phyloP scores from a whole-genome alignment of 1,140 invertebrate genomes.

The Zaprionus lachaisei region DNA sequence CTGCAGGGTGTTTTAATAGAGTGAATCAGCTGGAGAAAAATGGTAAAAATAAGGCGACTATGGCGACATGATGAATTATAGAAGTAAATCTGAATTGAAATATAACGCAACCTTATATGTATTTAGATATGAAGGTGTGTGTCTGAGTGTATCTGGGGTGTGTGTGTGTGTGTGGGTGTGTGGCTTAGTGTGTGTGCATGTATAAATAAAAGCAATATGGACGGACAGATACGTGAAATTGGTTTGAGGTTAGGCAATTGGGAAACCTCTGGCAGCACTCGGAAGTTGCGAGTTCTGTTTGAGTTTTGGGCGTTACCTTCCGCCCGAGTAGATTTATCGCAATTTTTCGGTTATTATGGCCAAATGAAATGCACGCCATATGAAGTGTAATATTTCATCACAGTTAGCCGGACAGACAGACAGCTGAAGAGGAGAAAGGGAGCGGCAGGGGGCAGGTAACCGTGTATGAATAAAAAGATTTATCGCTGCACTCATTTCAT shows the following conservation, averaged over 20 bases:
- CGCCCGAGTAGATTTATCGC: constrained; percentile 47
- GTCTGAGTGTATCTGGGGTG: not conserved
- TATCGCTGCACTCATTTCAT: constrained; percentile 51
- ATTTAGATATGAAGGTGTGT: constrained; percentile 30
- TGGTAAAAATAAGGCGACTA: constrained; percentile 34
- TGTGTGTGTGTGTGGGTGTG: constrained; percentile 17
- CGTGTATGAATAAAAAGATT: constrained; percentile 70
- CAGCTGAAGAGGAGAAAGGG: not conserved
- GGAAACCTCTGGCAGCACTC: not conserved
- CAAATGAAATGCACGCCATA: constrained; percentile 73
- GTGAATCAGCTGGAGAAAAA: not conserved
- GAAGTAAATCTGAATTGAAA: constrained; percentile 80
- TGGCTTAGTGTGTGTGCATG: constrained; percentile 27
- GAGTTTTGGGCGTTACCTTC: not conserved
- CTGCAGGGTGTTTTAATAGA: constrained; percentile 13
- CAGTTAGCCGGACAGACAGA: constrained; percentile 44
- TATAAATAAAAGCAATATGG: constrained; percentile 23
- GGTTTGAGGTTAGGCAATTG: constrained; percentile 16
- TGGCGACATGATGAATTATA: constrained; percentile 76
- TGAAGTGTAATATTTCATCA: constrained; percentile 80
- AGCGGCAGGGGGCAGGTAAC: constrained; percentile 37
- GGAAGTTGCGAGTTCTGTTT: constrained; percentile 1
- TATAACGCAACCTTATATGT: constrained; percentile 59
- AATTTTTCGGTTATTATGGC: constrained; percentile 69
- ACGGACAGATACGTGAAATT: constrained; percentile 28